A percentile compares a stretch with the other conserved stretches of the same genome.
These are phyloP conservation scores for Embiotoca jacksoni DNA, from an alignment of 2,113 vertebrate species.

Conservation along the genomic window DNA sequence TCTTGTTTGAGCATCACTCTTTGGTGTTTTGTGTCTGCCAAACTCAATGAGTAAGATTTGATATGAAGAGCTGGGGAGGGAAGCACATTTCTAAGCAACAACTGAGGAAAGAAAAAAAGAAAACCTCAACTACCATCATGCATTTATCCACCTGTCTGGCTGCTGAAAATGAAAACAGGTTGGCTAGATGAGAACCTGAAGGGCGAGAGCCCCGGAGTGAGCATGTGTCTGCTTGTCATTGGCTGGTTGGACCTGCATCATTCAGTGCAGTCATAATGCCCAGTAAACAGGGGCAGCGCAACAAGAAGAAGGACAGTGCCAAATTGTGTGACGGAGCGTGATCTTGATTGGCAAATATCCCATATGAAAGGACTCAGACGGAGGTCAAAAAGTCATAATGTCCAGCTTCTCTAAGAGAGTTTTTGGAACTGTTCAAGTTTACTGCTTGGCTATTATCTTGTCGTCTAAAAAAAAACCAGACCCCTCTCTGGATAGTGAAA, in stretches of 20 bases:
- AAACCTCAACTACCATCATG: constrained; percentile 25
- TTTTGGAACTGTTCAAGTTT: background rate
- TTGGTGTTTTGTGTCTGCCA: background rate
- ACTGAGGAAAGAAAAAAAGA: background rate
- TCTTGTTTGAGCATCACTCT: background rate
- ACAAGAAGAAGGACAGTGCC: background rate
- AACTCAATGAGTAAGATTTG: background rate
- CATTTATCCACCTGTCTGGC: constrained; percentile 48
- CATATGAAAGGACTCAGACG: no score
- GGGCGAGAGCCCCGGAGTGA: constrained; percentile 18
- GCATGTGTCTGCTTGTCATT: constrained; percentile 42
- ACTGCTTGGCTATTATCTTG: background rate
- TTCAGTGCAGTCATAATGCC: constrained; percentile 31
- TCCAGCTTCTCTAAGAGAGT: background rate
- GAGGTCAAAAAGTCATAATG: no score
- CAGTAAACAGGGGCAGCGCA: constrained; percentile 16
- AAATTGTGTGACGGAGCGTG: background rate
- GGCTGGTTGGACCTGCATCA: constrained; percentile 39
- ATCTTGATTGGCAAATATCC: background rate
- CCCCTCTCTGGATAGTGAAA: no score
- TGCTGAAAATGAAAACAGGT: constrained; percentile 30
- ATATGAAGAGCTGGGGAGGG: background rate
- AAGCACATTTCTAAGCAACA: background rate
- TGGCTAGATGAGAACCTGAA: constrained; percentile 23
- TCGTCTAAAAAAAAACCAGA: no score